Evolutionary conservation across 1,140 invertebrate species (phyloP).

Genomic region (Cyrtorhinus lividipennis): DNA sequence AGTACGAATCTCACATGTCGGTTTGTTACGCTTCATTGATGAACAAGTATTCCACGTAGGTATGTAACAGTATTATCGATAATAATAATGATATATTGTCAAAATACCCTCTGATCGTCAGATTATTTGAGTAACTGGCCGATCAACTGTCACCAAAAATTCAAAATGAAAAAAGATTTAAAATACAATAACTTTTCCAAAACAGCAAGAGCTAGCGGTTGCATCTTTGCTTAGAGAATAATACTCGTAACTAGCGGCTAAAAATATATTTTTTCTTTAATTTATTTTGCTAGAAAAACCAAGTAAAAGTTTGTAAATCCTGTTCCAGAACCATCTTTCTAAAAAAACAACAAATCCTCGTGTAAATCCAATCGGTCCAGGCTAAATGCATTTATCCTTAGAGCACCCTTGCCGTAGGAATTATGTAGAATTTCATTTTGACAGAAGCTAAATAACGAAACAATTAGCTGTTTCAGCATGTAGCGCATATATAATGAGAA

Average conservation of each 20-base stretch:
- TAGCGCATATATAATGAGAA: background rate
- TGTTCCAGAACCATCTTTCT: background rate
- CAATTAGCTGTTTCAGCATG: background rate
- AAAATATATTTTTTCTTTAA: background rate
- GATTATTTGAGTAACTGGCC: too few relatives aligned
- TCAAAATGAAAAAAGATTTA: too few relatives aligned
- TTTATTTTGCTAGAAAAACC: background rate
- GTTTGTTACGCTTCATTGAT: too few relatives aligned
- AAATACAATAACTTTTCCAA: background rate
- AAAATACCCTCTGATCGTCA: too few relatives aligned
- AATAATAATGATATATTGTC: too few relatives aligned
- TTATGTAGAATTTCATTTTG: background rate
- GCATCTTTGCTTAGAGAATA: background rate
- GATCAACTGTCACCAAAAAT: too few relatives aligned
- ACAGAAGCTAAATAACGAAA: background rate
- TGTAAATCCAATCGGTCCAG: background rate
- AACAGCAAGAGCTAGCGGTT: background rate
- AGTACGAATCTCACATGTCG: too few relatives aligned
- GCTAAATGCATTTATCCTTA: constrained; percentile 2
- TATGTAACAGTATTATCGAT: too few relatives aligned
- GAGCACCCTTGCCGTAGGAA: background rate
- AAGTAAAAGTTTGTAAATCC: background rate
- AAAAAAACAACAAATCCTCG: background rate
- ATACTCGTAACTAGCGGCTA: background rate
- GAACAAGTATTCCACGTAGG: too few relatives aligned